Percentiles rank a stretch among this genome's conserved stretches.
Conservation (phyloP, 2,113 vertebrate species). For the Spilogale gracilis region DNA sequence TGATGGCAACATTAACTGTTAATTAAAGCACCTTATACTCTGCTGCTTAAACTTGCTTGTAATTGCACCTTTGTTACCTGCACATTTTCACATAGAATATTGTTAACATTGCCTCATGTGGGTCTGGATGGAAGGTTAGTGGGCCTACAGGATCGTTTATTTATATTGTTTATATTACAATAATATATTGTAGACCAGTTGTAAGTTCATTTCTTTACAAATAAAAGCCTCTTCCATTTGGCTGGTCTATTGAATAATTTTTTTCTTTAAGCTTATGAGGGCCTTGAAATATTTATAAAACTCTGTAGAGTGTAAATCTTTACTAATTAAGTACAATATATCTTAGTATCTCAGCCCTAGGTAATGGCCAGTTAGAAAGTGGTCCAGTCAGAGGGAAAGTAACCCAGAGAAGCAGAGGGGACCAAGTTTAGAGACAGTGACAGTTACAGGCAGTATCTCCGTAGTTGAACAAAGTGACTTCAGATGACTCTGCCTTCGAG, state of each 20-base stretch:
- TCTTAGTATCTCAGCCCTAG: background rate
- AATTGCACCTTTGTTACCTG: constrained; percentile 91
- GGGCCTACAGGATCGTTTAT: constrained; percentile 85
- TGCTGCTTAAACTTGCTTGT: constrained; percentile 91
- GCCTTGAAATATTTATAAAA: constrained; percentile 40
- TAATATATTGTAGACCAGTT: constrained; percentile 86
- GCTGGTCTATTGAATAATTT: constrained; percentile 72
- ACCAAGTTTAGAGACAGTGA: background rate
- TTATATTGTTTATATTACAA: constrained; percentile 87
- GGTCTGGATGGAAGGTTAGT: constrained; percentile 84
- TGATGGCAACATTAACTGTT: constrained; percentile 85
- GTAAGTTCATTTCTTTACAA: constrained; percentile 90
- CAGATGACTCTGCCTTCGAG: background rate
- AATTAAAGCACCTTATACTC: constrained; percentile 91
- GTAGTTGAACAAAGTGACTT: background rate
- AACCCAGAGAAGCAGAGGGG: background rate
- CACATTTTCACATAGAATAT: constrained; percentile 87
- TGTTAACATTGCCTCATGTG: constrained; percentile 84
- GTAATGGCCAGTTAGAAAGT: background rate
- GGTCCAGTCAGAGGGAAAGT: background rate
- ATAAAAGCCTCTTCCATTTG: constrained; percentile 90
- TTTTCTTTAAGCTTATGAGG: constrained; percentile 55
- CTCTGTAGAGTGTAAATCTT: background rate
- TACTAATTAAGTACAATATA: background rate
- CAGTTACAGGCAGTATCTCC: background rate